Conservation (phyloP, 2,797 vertebrate genomes). For the Psittacula echo region DNA sequence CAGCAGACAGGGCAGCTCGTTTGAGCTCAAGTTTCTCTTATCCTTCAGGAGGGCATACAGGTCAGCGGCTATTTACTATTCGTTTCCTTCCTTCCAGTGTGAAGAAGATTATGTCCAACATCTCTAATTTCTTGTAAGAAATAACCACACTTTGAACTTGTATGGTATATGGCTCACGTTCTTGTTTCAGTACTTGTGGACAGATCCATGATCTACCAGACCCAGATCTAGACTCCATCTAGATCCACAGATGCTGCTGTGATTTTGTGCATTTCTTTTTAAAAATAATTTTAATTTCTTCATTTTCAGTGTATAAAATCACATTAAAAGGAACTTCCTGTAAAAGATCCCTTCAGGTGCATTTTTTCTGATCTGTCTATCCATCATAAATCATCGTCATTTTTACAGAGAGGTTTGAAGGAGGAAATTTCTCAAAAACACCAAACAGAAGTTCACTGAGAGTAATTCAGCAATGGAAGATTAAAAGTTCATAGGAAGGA, state of each 20-base stretch:
- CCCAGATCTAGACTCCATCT: background rate
- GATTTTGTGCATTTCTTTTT: background rate
- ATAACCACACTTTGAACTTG: background rate
- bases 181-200: background rate
- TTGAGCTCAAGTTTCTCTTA: background rate
- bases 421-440: background rate
- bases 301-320: background rate
- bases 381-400: background rate
- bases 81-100: background rate
- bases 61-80: background rate
- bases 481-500: background rate
- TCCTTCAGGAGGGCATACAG: background rate
- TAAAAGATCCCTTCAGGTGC: background rate
- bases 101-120: background rate
- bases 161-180: background rate
- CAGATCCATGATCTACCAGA: background rate
- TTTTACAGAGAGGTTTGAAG: background rate
- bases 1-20: accelerated
- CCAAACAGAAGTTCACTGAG: background rate
- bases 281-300: background rate
- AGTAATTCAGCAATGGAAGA: background rate
- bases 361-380: background rate
- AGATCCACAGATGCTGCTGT: background rate
- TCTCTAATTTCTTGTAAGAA: background rate
- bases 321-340: background rate